phyloP scores from a whole-genome alignment of 2,113 vertebrate species.

The Eretmochelys imbricata region DNA sequence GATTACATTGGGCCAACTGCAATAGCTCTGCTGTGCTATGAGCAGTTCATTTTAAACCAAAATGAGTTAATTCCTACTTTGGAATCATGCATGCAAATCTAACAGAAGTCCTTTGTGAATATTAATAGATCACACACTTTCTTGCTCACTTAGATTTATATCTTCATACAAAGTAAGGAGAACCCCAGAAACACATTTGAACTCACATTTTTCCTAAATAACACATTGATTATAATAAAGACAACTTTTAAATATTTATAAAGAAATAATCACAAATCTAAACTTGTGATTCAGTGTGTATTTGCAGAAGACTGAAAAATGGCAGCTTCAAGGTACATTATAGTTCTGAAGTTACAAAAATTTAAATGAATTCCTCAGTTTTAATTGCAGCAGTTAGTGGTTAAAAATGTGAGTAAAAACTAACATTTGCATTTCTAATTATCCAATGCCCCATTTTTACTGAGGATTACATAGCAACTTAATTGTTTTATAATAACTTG shows the following conservation, averaged over 20 bases:
- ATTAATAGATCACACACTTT: background rate
- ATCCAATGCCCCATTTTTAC: slow-evolving; percentile 51
- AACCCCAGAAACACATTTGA: background rate
- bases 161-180: background rate
- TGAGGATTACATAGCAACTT: slow-evolving; percentile 46
- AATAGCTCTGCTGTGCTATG: background rate
- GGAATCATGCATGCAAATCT: background rate
- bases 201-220: background rate
- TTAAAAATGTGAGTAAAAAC: slow-evolving; percentile 36
- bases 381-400: slow-evolving; percentile 65
- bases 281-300: background rate
- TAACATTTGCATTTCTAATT: slow-evolving; percentile 69
- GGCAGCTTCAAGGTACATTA: slow-evolving; percentile 39
- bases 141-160: background rate
- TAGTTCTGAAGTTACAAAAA: slow-evolving; percentile 36
- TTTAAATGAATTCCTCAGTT: slow-evolving; percentile 33
- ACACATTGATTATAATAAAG: background rate
- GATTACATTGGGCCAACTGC: fast-evolving
- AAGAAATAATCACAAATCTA: background rate
- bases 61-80: background rate
- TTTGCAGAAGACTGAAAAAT: slow-evolving; percentile 9
- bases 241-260: background rate
- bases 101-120: background rate
- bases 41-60: background rate
- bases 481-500: slow-evolving; percentile 64